phyloP scores from a whole-genome alignment of 2,888 invertebrate genomes.

The Amphipoea lucens region DNA sequence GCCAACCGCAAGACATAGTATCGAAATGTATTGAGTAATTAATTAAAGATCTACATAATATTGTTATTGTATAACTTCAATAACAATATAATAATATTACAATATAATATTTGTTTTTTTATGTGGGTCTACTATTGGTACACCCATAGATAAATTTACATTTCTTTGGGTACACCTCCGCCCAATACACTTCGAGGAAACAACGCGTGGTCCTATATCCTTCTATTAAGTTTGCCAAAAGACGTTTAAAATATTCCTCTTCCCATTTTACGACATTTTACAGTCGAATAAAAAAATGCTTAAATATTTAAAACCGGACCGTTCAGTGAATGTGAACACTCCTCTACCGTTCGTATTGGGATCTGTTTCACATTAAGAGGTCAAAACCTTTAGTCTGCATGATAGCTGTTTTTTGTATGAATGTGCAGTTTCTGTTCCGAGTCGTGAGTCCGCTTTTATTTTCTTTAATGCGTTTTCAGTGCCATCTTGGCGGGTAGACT shows the following conservation, averaged over 20 bases:
- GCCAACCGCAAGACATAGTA: not conserved
- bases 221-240: not conserved
- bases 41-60: not conserved
- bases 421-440: slow-evolving; percentile 16
- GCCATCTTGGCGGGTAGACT: not conserved
- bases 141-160: too few species aligned
- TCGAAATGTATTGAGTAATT: not conserved
- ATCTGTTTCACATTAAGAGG: slow-evolving; percentile 58
- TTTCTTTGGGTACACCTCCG: too few species aligned
- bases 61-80: too few species aligned
- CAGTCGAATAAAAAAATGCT: not conserved
- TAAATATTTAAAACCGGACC: not conserved
- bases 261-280: not conserved
- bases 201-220: not conserved
- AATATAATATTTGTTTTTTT: too few species aligned
- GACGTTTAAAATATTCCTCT: not conserved
- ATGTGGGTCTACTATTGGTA: too few species aligned
- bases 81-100: too few species aligned
- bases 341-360: not conserved
- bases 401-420: slow-evolving; percentile 40
- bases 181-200: too few species aligned
- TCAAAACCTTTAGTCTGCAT: slow-evolving; percentile 33
- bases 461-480: not conserved
- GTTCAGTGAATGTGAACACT: slow-evolving; percentile 18
- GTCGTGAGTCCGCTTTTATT: not conserved